Base-by-base conservation (phyloP, 2,888 invertebrate genomes). In the Ennomos quercinarius region DNA sequence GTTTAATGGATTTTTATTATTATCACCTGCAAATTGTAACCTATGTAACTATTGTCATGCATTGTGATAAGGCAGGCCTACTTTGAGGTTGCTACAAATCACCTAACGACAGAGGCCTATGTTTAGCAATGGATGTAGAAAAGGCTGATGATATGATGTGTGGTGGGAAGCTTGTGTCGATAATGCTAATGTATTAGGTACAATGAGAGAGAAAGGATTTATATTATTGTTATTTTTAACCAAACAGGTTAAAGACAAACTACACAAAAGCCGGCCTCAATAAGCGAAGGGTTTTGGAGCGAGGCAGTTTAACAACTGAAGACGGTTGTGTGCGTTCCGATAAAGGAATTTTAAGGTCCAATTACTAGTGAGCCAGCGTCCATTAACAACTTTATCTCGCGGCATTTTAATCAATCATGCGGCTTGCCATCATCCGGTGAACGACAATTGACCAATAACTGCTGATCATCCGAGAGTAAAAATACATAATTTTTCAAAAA, bases 351-450 rank as follows among this genome's bases (percentile, higher is more conserved):
- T 86, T 81, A 83, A 87, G 83, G 80, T 80, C 85, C 88, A 89
- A 89, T 90, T 89, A 90, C 84, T 76, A 79, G 77, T 72, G 77
- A 79, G 77, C 83, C 66, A 61, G 78, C 59, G 53, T 81, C 83
- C 84, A 87, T 89, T 87, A 90, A 89, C 84, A 86, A 87, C 84
- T 87, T 89, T 88, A 89, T 84, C 80, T 87, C 84, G 89, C 87
- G 87, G 88, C 84, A 83, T 90, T 84, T 89, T 89, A 88, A 90
- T 90, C 88, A 89, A 89, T 89, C 87, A 87, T 84, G 78, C 76
- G 80, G 80, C 73, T 74, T 77, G 76, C 76, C 72, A 76, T 77
- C 83, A 84, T 87, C 87, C 88, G 84, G 86, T 77, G 70, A 56
- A 61, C 74, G 76, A 78, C 83, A 82, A 85, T 84, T 78, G 81